Conservation (phyloP, 2,113 vertebrate genomes). For the Prionailurus viverrinus region DNA sequence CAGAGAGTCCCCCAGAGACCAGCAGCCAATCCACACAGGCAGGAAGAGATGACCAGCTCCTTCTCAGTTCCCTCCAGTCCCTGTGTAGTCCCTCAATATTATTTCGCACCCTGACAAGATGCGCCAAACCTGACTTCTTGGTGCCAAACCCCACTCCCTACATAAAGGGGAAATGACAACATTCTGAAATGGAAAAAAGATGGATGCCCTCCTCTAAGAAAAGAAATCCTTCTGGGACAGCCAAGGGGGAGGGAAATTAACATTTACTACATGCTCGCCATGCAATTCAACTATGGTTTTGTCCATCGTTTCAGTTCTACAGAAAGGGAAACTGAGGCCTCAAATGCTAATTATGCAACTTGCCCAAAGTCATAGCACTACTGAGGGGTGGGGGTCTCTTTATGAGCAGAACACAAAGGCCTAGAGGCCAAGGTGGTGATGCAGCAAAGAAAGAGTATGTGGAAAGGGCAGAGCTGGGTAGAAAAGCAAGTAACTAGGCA, state of each 20-base stretch:
- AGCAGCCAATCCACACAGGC: background rate
- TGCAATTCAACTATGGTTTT: background rate
- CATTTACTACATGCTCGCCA: background rate
- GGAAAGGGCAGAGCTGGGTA: background rate
- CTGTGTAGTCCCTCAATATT: background rate
- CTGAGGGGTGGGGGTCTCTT: background rate
- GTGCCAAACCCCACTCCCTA: background rate
- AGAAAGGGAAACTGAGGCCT: constrained; percentile 29
- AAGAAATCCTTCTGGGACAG: background rate
- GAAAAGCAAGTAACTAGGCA: background rate
- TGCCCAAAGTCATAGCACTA: constrained; percentile 20
- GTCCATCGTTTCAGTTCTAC: background rate
- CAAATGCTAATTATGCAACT: background rate
- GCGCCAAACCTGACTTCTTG: background rate
- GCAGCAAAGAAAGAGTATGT: background rate
- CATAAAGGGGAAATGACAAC: background rate
- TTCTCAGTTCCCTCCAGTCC: background rate
- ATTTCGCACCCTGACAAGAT: background rate
- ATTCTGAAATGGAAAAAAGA: background rate
- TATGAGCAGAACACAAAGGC: background rate
- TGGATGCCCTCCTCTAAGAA: background rate
- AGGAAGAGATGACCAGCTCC: background rate
- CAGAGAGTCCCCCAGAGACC: background rate
- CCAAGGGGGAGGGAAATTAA: background rate
- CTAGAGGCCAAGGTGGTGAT: background rate